These are phyloP conservation scores for Equus przewalskii DNA, from an alignment of 2,113 vertebrate genomes.

Conservation along the genomic window DNA sequence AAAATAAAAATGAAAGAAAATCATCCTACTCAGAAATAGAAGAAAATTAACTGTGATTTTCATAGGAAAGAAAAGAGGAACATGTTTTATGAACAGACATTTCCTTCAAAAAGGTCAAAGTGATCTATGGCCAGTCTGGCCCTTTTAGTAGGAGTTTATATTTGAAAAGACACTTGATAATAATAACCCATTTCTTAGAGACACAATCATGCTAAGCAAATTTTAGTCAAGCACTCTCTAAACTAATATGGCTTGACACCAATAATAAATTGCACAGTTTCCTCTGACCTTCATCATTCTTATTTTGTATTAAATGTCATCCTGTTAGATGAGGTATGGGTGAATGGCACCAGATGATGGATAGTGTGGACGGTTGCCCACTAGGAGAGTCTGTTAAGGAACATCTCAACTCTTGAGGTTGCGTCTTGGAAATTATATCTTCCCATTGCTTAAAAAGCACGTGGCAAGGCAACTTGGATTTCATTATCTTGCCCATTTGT, in stretches of 20 bases:
- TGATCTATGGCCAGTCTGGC: neutral
- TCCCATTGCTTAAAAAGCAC: neutral
- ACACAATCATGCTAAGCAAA: constrained; percentile 74
- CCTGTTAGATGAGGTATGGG: constrained; percentile 80
- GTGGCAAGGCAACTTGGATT: constrained; percentile 3
- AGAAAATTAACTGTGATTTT: neutral
- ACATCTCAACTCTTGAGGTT: constrained; percentile 41
- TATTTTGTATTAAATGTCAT: constrained; percentile 84
- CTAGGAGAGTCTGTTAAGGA: constrained; percentile 68
- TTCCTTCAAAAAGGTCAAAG: neutral
- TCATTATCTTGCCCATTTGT: neutral
- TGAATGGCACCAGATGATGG: constrained; percentile 69
- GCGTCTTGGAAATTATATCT: constrained; percentile 73
- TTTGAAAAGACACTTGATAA: constrained; percentile 57
- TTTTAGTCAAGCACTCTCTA: constrained; percentile 81
- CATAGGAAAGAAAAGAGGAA: neutral
- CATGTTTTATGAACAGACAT: neutral
- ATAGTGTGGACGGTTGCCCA: constrained; percentile 48
- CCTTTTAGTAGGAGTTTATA: neutral
- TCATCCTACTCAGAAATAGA: neutral
- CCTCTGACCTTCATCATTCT: constrained; percentile 80
- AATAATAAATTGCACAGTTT: constrained; percentile 84
- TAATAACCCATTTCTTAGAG: constrained; percentile 79
- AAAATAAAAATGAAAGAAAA: neutral
- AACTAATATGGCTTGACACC: constrained; percentile 83